Conservation (phyloP, 2,888 invertebrate species). For the Digitonthophagus gazella region DNA sequence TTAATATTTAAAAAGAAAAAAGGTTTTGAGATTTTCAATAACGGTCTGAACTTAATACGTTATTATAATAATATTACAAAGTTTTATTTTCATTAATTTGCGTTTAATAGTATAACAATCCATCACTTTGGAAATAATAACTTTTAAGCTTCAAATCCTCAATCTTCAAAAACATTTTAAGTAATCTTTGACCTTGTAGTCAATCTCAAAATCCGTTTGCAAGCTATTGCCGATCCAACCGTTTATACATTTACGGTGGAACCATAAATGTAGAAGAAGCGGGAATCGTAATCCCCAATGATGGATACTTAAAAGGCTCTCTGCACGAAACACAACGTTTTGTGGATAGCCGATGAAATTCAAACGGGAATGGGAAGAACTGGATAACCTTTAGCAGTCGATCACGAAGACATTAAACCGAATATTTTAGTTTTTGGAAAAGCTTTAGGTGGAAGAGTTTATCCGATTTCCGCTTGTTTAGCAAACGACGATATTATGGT, state of each 20-base stretch:
- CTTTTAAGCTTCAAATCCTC: constrained; percentile 38
- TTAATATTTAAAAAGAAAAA: too few relatives aligned
- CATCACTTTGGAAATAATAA: too few relatives aligned
- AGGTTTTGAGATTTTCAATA: too few relatives aligned
- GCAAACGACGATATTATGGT: constrained; percentile 73
- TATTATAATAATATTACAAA: too few relatives aligned
- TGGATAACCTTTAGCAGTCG: constrained; percentile 70
- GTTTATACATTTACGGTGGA: constrained; percentile 84
- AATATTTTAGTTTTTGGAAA: constrained; percentile 79
- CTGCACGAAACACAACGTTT: constrained; percentile 74
- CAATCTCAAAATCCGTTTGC: too few relatives aligned
- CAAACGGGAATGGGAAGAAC: constrained; percentile 82
- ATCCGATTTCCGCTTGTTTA: constrained; percentile 69
- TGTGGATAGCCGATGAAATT: constrained; percentile 83
- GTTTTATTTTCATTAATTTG: too few relatives aligned
- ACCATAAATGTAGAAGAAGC: constrained; percentile 87
- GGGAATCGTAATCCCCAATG: constrained; percentile 72
- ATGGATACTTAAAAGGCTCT: constrained; percentile 68
- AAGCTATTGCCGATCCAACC: constrained; percentile 61
- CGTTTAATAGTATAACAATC: too few relatives aligned
- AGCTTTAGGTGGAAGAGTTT: constrained; percentile 79
- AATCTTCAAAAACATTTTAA: constrained; percentile 21
- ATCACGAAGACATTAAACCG: constrained; percentile 72
- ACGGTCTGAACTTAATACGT: too few relatives aligned
- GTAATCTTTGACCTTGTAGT: constrained; percentile 10